Evolutionary conservation across 2,888 invertebrate species (phyloP), one percentile per base, ranked within the genome.

Genomic region (Itoplectis maculator): DNA sequence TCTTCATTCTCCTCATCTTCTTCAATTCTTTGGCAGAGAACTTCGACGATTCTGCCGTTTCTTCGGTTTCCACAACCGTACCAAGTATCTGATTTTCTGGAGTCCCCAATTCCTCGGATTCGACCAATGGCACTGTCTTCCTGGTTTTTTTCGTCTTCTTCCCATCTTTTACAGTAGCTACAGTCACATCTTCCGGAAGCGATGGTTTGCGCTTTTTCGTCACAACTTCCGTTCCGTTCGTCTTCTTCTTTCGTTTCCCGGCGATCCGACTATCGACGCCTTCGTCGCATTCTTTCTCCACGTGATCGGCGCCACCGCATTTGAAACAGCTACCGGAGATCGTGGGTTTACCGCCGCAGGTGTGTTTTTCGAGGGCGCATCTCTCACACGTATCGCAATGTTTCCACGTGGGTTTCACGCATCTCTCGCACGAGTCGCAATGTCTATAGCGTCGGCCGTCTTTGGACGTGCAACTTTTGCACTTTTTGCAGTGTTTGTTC

Each of bases 331-430:
- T 86, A 11, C 91, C 92, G 8, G 79, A 81, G 69, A 91, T 75
- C 77, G 85, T 89, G 1, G 89, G 90, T 49, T 84, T 88, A 61
- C 93, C 87, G 1, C 88, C 88, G 87, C 96, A 96, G 20, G 90
- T 92, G 88, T 96, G 96, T 35, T 93, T 92, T 37, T 91, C 85
- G 68, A 93, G 92, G 18, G 93, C 93, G 88, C 98, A 98, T 82
- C 96, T 93, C 0, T 94, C 92, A 91, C 98, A 98, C 6, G 90
- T 93, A 0, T 93, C 89, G 88, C 98, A 98, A 92, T 98, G 98
- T 40, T 94, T 93, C 94, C 97, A 97, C 0, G 96, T 96, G 0
- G 96, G 96, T 92, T 98, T 98, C 0, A 98, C 97, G 92, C 98
- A 98, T 65, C 95, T 93, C 20, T 94, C 90, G 89, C 97, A 97